Conservation (phyloP, 2,797 vertebrate species). For the Taenioides sp. region DNA sequence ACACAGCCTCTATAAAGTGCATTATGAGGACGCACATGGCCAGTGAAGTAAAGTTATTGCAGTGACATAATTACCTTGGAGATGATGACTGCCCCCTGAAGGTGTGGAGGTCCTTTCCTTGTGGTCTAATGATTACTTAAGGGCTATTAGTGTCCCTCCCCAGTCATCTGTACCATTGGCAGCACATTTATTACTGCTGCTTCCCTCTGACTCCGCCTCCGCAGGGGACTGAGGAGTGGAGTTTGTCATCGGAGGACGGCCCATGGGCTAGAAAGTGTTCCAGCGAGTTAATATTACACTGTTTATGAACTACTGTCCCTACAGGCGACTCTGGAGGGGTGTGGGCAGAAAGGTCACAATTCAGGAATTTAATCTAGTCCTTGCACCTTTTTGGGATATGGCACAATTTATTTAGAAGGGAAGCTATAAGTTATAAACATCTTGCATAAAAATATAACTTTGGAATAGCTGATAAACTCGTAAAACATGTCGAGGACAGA, state of each 20-base stretch:
- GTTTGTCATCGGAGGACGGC: slow-evolving; percentile 52
- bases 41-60: slow-evolving; percentile 22
- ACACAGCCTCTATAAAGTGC: neutral
- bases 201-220: slow-evolving; percentile 53
- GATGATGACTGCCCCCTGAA: slow-evolving; percentile 43
- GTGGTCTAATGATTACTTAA: slow-evolving; percentile 49
- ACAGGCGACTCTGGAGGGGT: slow-evolving; percentile 35
- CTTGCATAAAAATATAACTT: neutral
- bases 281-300: slow-evolving; percentile 50
- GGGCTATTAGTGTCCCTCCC: slow-evolving; percentile 48
- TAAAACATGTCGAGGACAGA: no score
- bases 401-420: neutral
- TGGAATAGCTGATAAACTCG: neutral
- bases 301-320: slow-evolving; percentile 50
- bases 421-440: neutral
- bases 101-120: slow-evolving; percentile 32
- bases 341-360: slow-evolving; percentile 52
- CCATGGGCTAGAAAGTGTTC: slow-evolving; percentile 52
- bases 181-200: slow-evolving; percentile 54
- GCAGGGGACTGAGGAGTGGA: slow-evolving; percentile 48
- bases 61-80: slow-evolving; percentile 41
- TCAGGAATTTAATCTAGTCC: slow-evolving; percentile 17
- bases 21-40: slow-evolving; percentile 9
- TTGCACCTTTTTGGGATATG: neutral
- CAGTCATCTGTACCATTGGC: slow-evolving; percentile 45